Evolutionary conservation across 2,888 invertebrate genomes (phyloP).

Genomic region (Tribolium freemani): DNA sequence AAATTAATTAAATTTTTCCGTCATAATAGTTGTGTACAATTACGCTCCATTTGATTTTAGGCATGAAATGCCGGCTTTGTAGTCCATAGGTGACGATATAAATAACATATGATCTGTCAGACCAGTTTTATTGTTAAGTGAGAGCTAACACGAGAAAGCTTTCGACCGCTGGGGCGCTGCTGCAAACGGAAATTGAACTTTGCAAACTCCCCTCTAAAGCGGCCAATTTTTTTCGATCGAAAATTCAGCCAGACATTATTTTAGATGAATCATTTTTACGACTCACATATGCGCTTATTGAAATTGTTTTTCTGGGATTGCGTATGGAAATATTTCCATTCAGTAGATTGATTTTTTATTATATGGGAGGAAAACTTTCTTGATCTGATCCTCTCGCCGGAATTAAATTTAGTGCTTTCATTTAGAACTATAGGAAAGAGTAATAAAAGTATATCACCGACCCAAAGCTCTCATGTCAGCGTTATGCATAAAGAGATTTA

Average conservation of each 20-base stretch:
- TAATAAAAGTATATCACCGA: constrained; percentile 48
- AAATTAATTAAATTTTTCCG: background rate
- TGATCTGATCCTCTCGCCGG: constrained; percentile 35
- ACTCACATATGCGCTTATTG: constrained; percentile 50
- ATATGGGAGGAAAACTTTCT: constrained; percentile 45
- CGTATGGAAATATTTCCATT: constrained; percentile 62
- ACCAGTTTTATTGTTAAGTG: constrained; percentile 59
- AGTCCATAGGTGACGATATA: constrained; percentile 50
- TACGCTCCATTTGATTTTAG: constrained; percentile 41
- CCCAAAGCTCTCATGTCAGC: constrained; percentile 34
- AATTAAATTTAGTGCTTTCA: constrained; percentile 53
- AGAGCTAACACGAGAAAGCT: constrained; percentile 61
- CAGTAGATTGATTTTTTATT: constrained; percentile 61
- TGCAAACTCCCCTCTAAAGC: constrained; percentile 35
- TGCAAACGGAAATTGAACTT: constrained; percentile 53
- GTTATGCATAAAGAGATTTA: constrained; percentile 24
- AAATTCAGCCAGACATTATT: constrained; percentile 13
- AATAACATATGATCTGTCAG: constrained; percentile 54
- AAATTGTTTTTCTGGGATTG: constrained; percentile 56
- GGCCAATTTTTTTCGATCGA: constrained; percentile 25
- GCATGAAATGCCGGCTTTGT: constrained; percentile 28
- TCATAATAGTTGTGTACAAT: constrained; percentile 4
- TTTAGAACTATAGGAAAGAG: constrained; percentile 52
- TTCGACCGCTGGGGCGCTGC: constrained; percentile 57
- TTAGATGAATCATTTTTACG: constrained; percentile 49